phyloP scores from a whole-genome alignment of 1,140 invertebrate species.

The Myzus persicae region DNA sequence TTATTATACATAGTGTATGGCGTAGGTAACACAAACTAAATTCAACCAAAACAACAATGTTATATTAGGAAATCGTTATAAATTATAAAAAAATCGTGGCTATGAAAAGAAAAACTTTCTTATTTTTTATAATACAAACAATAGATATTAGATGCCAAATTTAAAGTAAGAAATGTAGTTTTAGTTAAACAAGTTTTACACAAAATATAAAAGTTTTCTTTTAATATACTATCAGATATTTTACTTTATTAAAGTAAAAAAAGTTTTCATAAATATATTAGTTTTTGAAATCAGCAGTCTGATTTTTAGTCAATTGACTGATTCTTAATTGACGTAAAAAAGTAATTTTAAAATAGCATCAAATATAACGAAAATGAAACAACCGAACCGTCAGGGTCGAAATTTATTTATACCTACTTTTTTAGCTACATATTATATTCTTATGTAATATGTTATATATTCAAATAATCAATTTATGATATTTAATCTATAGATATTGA shows the following conservation, averaged over 20 bases:
- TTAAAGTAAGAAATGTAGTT: conserved; percentile 37
- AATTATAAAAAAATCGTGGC: not conserved
- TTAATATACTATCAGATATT: not conserved
- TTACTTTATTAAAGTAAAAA: not conserved
- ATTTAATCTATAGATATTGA: not conserved
- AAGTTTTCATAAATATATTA: not conserved
- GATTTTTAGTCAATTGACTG: not conserved
- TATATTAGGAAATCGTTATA: not conserved
- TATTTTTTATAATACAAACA: not conserved
- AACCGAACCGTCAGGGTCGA: not conserved
- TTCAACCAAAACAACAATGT: not conserved
- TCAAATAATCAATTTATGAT: not conserved
- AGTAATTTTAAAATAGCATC: not conserved
- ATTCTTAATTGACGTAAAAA: not conserved
- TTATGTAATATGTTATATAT: not conserved
- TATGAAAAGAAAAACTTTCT: conserved; percentile 23
- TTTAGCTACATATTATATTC: not conserved
- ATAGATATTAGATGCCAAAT: conserved; percentile 31
- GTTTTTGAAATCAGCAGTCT: not conserved
- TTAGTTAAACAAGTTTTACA: conserved; percentile 36
- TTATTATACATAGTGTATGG: not conserved
- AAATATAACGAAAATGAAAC: not conserved
- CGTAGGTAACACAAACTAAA: not conserved
- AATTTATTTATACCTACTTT: not conserved
- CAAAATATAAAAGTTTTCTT: conserved; percentile 30